Base-by-base conservation (phyloP, 2,113 vertebrate genomes). In the Mesocricetus auratus region DNA sequence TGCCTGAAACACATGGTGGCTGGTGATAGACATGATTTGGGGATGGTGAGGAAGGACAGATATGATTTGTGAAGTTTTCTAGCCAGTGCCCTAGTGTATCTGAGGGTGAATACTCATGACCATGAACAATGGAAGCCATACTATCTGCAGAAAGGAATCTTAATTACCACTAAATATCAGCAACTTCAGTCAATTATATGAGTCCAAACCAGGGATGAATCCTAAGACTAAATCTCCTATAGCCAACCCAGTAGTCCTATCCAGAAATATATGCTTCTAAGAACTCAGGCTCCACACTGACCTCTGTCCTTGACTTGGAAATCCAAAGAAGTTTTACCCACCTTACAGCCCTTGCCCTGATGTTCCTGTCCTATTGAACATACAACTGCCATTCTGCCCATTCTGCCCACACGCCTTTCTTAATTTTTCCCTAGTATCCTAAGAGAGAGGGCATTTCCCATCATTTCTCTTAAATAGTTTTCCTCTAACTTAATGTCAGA, bases 381-480 rank as follows among this genome's bases (percentile, higher is more conserved):
- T 17, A 21, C 47, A 26, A 15, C 26, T 29, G 11, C 60, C 66
- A 45, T 26, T 26, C 78, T 88, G 33, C 39, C 45, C 64, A 12
- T 79, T 68, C 78, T 88, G 33, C 39, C 45, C 64, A 12, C 74
- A 60, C 36, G 62, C 33, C 79, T 75, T 78, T 86, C 33, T 11
- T 69, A 75, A 77, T 69, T 13, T 75, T 60, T 89, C 42, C 47
- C 87, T 91, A 53, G 42, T 68, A 26, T 53, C 16, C 26, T 56
- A 47, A 79, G 53, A 15, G 10, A 12, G 33, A n/a, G 26, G 2
- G 33, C 58, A 56, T 73, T 90, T 89, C 78, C 24, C 95, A 42
- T 74, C 45, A 86, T 74, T 89, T 47, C 74, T 73, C 88, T 89
- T 93, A 78, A 82, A 77, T 89, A 86, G 69, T 93, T 53, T 82